Base-by-base conservation (phyloP, 2,888 invertebrate genomes). In the Drosophila cracens region DNA sequence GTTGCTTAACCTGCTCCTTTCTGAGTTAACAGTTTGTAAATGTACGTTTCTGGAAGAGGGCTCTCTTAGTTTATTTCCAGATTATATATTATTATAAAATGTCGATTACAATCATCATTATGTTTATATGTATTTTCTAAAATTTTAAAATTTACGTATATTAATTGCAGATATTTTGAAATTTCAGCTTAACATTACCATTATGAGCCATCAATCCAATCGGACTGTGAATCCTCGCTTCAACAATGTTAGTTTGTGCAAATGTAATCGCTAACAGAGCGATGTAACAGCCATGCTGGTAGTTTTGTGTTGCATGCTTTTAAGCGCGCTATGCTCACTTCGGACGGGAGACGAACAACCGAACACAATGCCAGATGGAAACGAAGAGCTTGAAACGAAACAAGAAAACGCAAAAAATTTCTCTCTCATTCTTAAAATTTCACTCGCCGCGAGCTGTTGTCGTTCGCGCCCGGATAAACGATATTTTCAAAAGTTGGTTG, bases 381-480 rank as follows among this genome's bases (percentile, higher is more conserved):
- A 63, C 79, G 79, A 69, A 78, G 52, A 62, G 56, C 65, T 60
- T 56, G 74, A 74, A 79, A 70, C 79, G 79, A 77, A 79, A 77
- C 77, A 77, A 79, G 77, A 77, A 79, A 79, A 69, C 79, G 31
- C 21, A 75, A 74, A 79, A 59, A 70, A 70, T 78, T 75, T 78
- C 77, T 78, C 77, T 77, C 77, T 78, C 77, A 78, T 78, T 78
- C 77, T 78, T 78, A 59, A 78, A 78, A 78, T 79, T 79, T 83
- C 76, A 79, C 71, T 81, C 72, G 79, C 75, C 82, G 82, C 74
- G 80, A 81, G 82, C 76, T 78, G 77, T 81, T 76, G 82, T 82
- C 82, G 79, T 78, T 67, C 81, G 82, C 76, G 82, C 82, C 81
- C 81, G 81, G 81, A 82, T 66, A 78, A 79, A 81, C 82, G 73